phyloP scores from a whole-genome alignment of 2,113 vertebrate genomes.

The Zosterops pallidus region DNA sequence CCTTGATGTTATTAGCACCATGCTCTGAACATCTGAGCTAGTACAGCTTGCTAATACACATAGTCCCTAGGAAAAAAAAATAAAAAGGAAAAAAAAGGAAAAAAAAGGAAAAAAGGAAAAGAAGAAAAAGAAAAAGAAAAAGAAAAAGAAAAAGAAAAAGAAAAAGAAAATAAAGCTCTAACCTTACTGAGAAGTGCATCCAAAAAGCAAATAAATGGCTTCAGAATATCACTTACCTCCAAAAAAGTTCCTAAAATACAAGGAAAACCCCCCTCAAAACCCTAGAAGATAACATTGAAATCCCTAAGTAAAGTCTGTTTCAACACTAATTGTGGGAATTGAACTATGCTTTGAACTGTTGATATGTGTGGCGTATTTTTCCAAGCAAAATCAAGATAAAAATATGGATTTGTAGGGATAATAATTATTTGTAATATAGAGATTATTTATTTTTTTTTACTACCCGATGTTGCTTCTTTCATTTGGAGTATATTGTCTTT shows the following conservation, averaged over 20 bases:
- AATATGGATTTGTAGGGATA: not conserved
- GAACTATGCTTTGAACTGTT: not conserved
- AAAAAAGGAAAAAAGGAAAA: not conserved
- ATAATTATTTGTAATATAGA: not conserved
- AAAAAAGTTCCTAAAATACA: not conserved
- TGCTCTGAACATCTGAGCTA: not conserved
- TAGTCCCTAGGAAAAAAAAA: not conserved
- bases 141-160: too few species aligned
- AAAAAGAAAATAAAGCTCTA: fast-evolving
- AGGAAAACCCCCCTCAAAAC: not conserved
- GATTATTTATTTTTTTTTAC: not conserved
- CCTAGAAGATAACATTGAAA: not conserved
- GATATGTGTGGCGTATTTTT: not conserved
- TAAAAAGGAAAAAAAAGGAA: not conserved
- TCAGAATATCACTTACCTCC: not conserved
- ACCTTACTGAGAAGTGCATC: not conserved
- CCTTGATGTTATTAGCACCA: not conserved
- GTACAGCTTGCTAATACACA: not conserved
- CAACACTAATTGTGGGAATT: not conserved
- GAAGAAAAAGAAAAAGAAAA: not conserved
- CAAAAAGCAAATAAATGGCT: not conserved
- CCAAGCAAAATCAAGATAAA: not conserved
- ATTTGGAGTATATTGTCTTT: not conserved
- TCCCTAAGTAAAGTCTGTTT: not conserved
- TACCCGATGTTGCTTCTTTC: not conserved